phyloP scores from a whole-genome alignment of 92 coral and sea anemone genomes.

The Bergia sp. region DNA sequence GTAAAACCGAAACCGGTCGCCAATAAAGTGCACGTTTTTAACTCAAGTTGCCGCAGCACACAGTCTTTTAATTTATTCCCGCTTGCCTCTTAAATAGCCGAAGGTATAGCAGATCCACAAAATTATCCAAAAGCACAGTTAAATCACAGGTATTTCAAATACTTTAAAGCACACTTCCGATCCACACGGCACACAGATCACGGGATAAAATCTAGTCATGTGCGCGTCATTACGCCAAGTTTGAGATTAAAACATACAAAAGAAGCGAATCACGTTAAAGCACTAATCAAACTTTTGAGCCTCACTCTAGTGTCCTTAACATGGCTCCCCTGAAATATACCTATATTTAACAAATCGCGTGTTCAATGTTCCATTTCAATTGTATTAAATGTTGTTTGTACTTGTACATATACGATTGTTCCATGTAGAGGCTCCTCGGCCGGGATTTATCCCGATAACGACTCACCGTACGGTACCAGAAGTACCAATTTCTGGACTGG shows the following conservation, averaged over 20 bases:
- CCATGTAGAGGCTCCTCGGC: conserved; percentile 47
- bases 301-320: not conserved
- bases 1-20: too few species aligned
- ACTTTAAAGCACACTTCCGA: too few species aligned
- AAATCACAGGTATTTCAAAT: too few species aligned
- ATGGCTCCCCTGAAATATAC: conserved; percentile 31
- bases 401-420: not conserved
- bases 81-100: too few species aligned
- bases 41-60: too few species aligned
- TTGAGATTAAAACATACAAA: not conserved
- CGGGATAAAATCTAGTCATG: too few species aligned
- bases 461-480: conserved; percentile 18
- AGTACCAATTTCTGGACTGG: conserved; percentile 63
- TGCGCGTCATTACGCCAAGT: not conserved
- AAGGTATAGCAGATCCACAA: too few species aligned
- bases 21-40: too few species aligned
- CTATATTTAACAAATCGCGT: not conserved
- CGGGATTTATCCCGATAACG: conserved; percentile 39
- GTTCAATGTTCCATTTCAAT: too few species aligned
- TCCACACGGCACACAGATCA: too few species aligned
- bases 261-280: not conserved
- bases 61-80: too few species aligned
- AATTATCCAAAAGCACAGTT: too few species aligned
- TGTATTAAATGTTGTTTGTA: not conserved
- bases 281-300: not conserved